A percentile compares a stretch with the other conserved stretches of the same genome.
phyloP scores from a whole-genome alignment of 2,113 vertebrate species.

The Melanocharis versteri region DNA sequence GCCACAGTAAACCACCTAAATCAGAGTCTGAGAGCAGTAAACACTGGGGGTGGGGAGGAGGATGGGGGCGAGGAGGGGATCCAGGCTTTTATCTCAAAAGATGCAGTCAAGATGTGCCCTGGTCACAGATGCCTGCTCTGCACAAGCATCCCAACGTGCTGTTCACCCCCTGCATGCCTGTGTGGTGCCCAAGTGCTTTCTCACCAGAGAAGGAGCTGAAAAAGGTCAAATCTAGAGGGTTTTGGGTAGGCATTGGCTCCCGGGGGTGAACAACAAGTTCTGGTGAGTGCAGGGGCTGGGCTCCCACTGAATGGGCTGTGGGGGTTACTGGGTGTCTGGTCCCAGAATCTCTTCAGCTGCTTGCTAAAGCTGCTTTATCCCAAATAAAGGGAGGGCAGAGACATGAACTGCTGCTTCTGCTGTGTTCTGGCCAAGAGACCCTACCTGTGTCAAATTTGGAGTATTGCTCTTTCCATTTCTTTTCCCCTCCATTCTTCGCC shows the following conservation, averaged over 20 bases:
- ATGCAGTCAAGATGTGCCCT: slow-evolving; percentile 34
- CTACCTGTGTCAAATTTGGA: not conserved
- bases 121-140: not conserved
- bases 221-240: not conserved
- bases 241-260: not conserved
- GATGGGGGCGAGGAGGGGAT: not conserved
- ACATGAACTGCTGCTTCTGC: not conserved
- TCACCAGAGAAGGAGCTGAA: not conserved
- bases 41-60: slow-evolving; percentile 11
- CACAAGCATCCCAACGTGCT: not conserved
- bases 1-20: slow-evolving; percentile 47
- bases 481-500: not conserved
- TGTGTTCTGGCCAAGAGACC: rapidly evolving
- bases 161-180: not conserved
- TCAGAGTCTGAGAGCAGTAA: slow-evolving; percentile 43
- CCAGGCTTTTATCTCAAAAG: slow-evolving; percentile 36
- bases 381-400: not conserved
- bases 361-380: not conserved
- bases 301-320: not conserved
- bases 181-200: rapidly evolving
- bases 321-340: not conserved
- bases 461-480: not conserved
- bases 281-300: not conserved
- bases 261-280: not conserved
- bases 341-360: not conserved